Base-by-base conservation (phyloP, 2,888 invertebrate genomes). In the Hemaris fuciformis region DNA sequence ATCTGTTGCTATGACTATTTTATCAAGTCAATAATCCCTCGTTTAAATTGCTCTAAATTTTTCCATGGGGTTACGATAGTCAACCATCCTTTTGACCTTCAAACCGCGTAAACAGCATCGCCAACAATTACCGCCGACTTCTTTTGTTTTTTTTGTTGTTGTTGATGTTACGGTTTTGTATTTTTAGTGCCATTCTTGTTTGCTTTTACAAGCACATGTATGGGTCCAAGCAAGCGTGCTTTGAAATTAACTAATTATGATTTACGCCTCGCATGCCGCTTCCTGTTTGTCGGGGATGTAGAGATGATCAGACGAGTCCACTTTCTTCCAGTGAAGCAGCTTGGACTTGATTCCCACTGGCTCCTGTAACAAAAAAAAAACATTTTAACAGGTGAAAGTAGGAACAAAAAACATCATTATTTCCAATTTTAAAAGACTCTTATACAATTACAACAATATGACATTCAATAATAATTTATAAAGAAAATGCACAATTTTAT, bases 261-360 rank as follows among this genome's bases (percentile, higher is more conserved):
- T 72, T 64, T 84, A 85, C 31, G 73, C 83, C 34, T 70, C 71
- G 48, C 77, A 73, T 10, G 80, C 80, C 25, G 74, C 71, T 5
- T 79, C 69, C 27, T 10, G 25, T 56, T 80, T 80, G 20, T 74
- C 80, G 0, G 88, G 87, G 63, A 86, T 86, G 81, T 86, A 92
- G 41, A 92, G 85, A 1, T 93, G 91, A 67, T 93, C 93, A 0
- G 91, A 87, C 0, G 91, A 83, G 62, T 83, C 75, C 61, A 92
- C 73, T 70, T 87, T 91, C 77, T 89, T 80, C 93, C 93, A 93
- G n/a, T 79, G 84, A 15, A 91, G 77, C 34, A 79, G 77, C 74
- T 93, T 93, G 1, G 92, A 91, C 68, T 88, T 85, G 64, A 91
- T 88, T 3, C 85, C 69, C 56, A 91, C 90, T 34, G 92, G 91